A percentile compares a stretch with the other conserved stretches of the same genome.
Conservation (phyloP, 1,140 invertebrate species). For the Drosophila guanche region DNA sequence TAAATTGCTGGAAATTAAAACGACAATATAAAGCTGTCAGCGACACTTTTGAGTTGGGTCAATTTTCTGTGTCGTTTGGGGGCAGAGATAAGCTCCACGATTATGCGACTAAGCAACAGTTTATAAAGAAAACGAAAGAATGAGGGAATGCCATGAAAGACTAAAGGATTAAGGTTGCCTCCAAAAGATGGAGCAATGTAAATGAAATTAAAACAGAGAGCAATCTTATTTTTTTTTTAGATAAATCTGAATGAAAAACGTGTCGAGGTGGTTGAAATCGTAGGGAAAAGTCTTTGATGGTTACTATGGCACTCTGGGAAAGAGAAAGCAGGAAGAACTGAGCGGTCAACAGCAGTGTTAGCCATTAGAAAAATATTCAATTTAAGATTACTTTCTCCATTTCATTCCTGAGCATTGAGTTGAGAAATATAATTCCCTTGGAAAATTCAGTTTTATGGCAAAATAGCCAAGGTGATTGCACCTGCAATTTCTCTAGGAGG, state of each 20-base stretch:
- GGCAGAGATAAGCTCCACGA: constrained; percentile 35
- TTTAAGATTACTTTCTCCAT: constrained; percentile 6
- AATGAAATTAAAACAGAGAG: too few species aligned
- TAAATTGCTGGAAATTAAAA: constrained; percentile 75
- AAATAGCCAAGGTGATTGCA: background rate
- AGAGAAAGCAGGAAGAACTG: too few species aligned
- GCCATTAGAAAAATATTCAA: background rate
- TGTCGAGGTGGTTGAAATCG: too few species aligned
- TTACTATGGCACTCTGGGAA: too few species aligned
- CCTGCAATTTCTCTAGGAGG: background rate
- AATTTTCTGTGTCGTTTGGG: constrained; percentile 25
- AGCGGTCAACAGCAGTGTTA: too few species aligned
- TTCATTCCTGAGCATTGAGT: too few species aligned
- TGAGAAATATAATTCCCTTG: constrained; percentile 7
- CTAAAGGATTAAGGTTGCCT: too few species aligned
- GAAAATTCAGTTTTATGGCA: constrained; percentile 14
- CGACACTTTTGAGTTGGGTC: constrained; percentile 70
- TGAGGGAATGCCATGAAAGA: too few species aligned
- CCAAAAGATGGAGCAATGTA: too few species aligned
- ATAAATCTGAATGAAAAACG: too few species aligned
- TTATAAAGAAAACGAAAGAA: constrained; percentile 34
- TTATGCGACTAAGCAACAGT: constrained; percentile 53
- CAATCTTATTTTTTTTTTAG: too few species aligned
- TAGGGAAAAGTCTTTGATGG: too few species aligned
- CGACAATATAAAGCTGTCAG: constrained; percentile 77